Evolutionary conservation across 2,797 vertebrate species (phyloP).

Genomic region (Poeciliopsis infans): DNA sequence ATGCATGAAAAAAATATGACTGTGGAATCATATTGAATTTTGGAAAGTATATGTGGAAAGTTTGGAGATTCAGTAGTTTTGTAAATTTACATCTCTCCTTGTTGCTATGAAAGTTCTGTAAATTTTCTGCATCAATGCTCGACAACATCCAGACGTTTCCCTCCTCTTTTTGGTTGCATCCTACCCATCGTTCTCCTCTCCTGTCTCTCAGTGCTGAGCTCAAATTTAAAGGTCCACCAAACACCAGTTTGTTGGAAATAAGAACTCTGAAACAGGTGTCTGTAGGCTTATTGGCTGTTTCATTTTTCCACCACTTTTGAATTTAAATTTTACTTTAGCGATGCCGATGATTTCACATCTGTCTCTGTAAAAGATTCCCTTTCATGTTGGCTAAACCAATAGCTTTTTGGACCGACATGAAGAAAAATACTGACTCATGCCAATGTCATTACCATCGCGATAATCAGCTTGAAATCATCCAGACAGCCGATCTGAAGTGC

Average conservation of each 20-base stretch:
- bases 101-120: background rate
- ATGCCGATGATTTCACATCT: slow-evolving; percentile 28
- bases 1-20: background rate
- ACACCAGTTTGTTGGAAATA: background rate
- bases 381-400: slow-evolving; percentile 3
- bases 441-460: slow-evolving; percentile 12
- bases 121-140: background rate
- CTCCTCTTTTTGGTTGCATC: background rate
- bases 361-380: slow-evolving; percentile 19
- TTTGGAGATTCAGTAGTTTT: background rate
- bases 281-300: background rate
- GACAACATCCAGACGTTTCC: background rate
- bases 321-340: background rate
- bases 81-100: background rate
- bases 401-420: slow-evolving; percentile 14
- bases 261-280: background rate
- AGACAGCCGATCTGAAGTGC: slow-evolving; percentile 18
- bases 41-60: background rate
- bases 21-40: background rate
- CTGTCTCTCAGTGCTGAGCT: background rate
- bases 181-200: background rate
- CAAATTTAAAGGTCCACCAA: background rate
- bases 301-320: background rate
- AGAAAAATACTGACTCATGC: slow-evolving; percentile 8
- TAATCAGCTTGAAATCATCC: slow-evolving; percentile 38